Conservation (phyloP, 2,113 vertebrate species). For the Siphamia tubifer region DNA sequence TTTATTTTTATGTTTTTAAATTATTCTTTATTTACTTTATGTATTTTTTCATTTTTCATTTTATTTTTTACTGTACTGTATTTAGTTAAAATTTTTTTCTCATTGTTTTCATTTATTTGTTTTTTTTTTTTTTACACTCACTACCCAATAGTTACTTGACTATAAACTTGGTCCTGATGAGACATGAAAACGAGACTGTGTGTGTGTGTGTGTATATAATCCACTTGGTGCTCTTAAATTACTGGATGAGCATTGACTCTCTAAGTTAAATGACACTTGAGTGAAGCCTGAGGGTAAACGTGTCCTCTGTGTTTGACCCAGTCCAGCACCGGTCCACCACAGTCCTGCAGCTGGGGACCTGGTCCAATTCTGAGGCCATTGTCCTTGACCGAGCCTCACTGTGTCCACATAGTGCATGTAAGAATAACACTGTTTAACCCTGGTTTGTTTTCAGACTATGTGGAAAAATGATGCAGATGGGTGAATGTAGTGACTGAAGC, state of each 20-base stretch:
- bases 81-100: no score
- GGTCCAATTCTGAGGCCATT: neutral
- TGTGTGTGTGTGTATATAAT: neutral
- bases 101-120: no score
- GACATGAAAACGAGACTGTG: no score
- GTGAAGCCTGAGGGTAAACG: neutral
- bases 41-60: no score
- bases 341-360: neutral
- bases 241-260: neutral
- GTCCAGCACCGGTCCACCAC: neutral
- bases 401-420: neutral
- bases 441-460: constrained; percentile 3
- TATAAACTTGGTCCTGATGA: no score
- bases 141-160: no score
- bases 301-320: neutral
- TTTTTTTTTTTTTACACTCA: no score
- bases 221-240: neutral
- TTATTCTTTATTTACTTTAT: no score
- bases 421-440: neutral
- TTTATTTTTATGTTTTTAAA: no score
- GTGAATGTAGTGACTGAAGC: neutral
- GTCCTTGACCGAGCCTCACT: constrained; percentile 2
- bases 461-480: neutral
- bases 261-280: neutral
- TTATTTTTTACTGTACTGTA: no score